Evolutionary conservation across 2,113 vertebrate species (phyloP).

Genomic region (Zosterops borbonicus): DNA sequence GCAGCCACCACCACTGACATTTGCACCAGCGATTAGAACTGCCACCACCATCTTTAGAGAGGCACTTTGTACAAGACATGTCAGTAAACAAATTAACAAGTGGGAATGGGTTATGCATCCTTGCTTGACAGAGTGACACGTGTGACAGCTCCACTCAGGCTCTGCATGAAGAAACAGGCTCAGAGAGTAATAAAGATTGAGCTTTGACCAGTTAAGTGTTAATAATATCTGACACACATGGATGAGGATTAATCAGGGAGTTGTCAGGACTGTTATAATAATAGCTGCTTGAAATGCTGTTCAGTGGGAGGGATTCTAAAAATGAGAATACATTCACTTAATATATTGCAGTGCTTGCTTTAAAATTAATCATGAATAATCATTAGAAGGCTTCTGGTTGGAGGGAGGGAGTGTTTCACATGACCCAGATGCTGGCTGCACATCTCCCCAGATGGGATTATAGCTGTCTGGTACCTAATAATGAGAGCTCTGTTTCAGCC

Average conservation of each 20-base stretch:
- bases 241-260: neutral
- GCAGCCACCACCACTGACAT: neutral
- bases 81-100: neutral
- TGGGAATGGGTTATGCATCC: neutral
- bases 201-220: neutral
- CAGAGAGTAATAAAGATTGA: neutral
- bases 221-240: neutral
- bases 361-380: slow-evolving; percentile 36
- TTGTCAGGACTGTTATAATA: neutral
- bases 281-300: slow-evolving; percentile 4
- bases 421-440: slow-evolving; percentile 28
- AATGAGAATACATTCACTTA: neutral
- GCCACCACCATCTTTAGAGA: neutral
- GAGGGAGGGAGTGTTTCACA: neutral
- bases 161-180: neutral
- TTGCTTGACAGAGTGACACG: neutral
- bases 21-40: neutral
- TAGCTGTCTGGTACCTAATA: neutral
- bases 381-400: neutral
- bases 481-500: neutral
- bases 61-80: neutral
- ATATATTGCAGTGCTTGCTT: neutral
- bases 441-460: slow-evolving; percentile 9
- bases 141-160: neutral
- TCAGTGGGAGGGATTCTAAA: neutral